Evolutionary conservation across 2,888 invertebrate genomes (phyloP), one percentile per base, ranked within the genome.

Genomic region (Dryobota labecula): DNA sequence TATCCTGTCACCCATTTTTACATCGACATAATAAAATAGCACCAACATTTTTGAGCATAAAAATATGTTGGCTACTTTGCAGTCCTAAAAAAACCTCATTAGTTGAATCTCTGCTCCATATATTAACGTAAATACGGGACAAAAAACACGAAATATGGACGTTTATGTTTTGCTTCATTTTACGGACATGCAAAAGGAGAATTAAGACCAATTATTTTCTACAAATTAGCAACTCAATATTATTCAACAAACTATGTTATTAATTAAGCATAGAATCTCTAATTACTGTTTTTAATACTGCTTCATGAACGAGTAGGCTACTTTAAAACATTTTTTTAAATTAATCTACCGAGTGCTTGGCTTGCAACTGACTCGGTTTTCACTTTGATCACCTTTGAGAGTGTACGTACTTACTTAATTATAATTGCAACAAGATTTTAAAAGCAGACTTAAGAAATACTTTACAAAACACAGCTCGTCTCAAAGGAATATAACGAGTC

Each of bases 111-210:
- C 24, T 11, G 41, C 33, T 41, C 24, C 41, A 56, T 18, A 57
- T 33, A 58, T 70, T 51, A 68, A 70, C 27, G n/a, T 70, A 36
- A 43, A 51, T 41, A 58, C n/a, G 6, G 27, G 18, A 13, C 41
- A 7, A 70, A 57, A 57, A 70, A 43, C 49, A 43, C 36, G 33
- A 70, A 43, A 70, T 13, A 57, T n/a, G 33, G 49, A 13, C 47
- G 20, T 27, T 30, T 41, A 20, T 18, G 49, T 58, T 57, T 70
- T 51, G n/a, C 33, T 58, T 43, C 0, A 13, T 49, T 20, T 41
- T 33, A 41, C 13, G 2, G 33, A 13, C 43, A 70, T 27, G 18
- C n/a, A 51, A 27, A 24, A 20, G 18, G 20, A 0, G 0, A 54
- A 33, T 13, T 7, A 1, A 7, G 7, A 11, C 20, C 20, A 24